A percentile compares a stretch with the other conserved stretches of the same genome.
Conservation (phyloP, 2,113 vertebrate genomes). For the Bubo bubo region DNA sequence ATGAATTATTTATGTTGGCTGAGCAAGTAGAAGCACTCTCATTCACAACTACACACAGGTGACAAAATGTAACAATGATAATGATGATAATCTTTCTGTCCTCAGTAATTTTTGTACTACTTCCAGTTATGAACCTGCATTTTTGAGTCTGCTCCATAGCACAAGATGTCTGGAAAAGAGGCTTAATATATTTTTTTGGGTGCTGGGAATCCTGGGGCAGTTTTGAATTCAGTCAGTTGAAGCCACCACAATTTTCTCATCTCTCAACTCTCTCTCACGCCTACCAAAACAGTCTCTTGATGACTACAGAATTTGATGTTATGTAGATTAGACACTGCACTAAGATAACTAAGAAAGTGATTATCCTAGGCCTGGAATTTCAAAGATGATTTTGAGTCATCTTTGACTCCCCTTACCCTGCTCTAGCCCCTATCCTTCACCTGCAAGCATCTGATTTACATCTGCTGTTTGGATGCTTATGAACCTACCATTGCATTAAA, state of each 20-base stretch:
- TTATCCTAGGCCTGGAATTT: not conserved
- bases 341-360: not conserved
- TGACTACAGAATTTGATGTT: not conserved
- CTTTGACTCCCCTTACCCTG: not conserved
- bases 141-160: not conserved
- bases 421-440: not conserved
- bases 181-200: not conserved
- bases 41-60: not conserved
- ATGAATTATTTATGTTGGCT: conserved; percentile 53
- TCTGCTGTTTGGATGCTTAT: not conserved
- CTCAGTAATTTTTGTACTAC: not conserved
- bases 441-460: not conserved
- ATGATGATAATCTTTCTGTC: not conserved
- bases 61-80: conserved; percentile 7
- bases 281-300: not conserved
- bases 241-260: not conserved
- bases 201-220: not conserved
- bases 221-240: not conserved
- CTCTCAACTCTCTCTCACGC: not conserved
- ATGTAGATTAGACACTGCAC: not conserved
- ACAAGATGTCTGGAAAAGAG: not conserved
- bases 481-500: not conserved
- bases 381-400: not conserved
- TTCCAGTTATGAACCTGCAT: not conserved
- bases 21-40: not conserved